Evolutionary conservation across 2,888 invertebrate genomes (phyloP), one percentile per base, ranked within the genome.

Genomic region (Parnassius apollo): DNA sequence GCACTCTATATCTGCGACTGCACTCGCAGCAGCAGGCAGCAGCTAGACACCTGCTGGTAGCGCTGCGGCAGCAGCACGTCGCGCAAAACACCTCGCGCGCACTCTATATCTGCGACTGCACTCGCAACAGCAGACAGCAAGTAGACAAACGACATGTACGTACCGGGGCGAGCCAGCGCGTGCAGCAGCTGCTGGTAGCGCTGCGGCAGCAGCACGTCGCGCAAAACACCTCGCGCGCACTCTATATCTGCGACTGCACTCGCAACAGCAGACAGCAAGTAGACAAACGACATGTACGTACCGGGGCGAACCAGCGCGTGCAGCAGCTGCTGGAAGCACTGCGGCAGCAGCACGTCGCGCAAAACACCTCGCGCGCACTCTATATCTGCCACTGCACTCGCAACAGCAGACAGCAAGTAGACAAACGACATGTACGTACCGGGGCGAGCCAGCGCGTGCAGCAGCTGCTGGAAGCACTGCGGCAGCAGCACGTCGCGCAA

Each of bases 401-500:
- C 44, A 10, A 9, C 44, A 44, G 10, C 11, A 11, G 10, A 1
- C 44, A 10, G 44, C 44, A 25, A 0, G 25, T 25, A 25, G 25
- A 25, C 25, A 25, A 3, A 7, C 25, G 25, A 25, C 25, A 25
- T 25, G 11, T n/a, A 48, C 52, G n/a, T 45, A 52, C 57, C 45
- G 18, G 50, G 22, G n/a, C 18, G 45, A 11, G 11, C 9, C 56
- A 25, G 51, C 51, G 51, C 51, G 9, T 12, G 76, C 42, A 93
- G 79, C 25, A 96, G 83, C 66, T 86, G 85, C 35, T 91, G 79
- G 74, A 94, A 95, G 61, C 93, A 88, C 44, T 93, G 93, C 0
- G 91, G 87, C 75, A 92, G 91, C 57, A 98, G 91, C 83, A 97
- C 96, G 68, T 93, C 92, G 22, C 89, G 92, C 53, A 98, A 90